Percentiles rank a stretch among this genome's conserved stretches.
These are phyloP conservation scores for Callospermophilus lateralis DNA, from an alignment of 2,113 vertebrate genomes.

Conservation along the genomic window DNA sequence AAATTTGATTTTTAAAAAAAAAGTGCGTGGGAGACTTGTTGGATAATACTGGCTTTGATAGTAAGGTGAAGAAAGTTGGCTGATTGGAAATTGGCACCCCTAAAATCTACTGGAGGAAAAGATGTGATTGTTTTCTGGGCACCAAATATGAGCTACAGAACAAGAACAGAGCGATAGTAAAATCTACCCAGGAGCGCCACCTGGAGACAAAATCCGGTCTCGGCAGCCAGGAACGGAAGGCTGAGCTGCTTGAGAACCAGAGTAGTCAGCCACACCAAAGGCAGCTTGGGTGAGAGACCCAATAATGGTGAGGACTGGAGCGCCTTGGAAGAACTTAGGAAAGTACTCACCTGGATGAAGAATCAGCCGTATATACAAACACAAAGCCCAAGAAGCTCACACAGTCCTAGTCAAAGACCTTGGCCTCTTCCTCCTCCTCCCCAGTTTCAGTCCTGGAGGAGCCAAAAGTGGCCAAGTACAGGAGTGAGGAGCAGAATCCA, in stretches of 20 bases:
- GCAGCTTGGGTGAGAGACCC: neutral
- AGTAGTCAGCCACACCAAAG: neutral
- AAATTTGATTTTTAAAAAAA: neutral
- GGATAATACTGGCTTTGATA: neutral
- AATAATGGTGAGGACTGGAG: fast-evolving
- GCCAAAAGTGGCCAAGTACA: no score
- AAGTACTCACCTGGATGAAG: neutral
- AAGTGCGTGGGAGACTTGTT: neutral
- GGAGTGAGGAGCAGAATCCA: neutral
- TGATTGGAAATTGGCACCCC: neutral
- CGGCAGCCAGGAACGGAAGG: neutral
- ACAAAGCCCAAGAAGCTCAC: neutral
- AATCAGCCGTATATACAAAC: neutral
- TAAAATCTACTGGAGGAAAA: neutral
- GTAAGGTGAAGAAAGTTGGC: neutral
- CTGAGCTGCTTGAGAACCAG: fast-evolving
- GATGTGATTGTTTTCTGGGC: neutral
- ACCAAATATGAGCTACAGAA: neutral
- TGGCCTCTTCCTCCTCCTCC: neutral
- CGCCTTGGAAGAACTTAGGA: neutral
- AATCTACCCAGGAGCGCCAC: conserved; percentile 29
- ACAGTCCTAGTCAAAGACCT: neutral
- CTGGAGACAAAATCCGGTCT: neutral
- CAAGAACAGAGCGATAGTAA: fast-evolving
- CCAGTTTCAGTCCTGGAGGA: neutral